Base-by-base conservation (phyloP, 1,140 invertebrate genomes). In the Anagrus nilaparvatae region DNA sequence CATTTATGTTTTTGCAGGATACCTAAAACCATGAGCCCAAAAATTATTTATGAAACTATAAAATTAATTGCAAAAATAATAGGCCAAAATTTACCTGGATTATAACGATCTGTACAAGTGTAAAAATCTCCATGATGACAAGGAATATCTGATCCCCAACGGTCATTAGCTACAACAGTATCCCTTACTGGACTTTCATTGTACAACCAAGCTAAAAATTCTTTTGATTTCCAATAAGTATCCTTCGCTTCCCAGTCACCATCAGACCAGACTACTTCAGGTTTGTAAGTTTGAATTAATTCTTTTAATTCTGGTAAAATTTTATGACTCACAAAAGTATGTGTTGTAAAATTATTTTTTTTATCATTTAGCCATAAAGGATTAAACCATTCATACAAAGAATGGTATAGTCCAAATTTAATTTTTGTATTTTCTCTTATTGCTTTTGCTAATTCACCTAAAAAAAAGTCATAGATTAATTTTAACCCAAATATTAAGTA, bases 191-290 rank as follows among this genome's bases (percentile, higher is more conserved):
- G 91, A 62, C 90, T 96, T 6, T 92, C 81, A 61, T 96, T 97
- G 54, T 94, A 98, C 1, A 97, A 68, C 90, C 92, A 97, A 7
- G 92, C 82, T 3, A 97, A 67, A 51, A 89, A 80, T 47, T 83
- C 78, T 47, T 75, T 79, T 0, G 84, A 81, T 25, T 75, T 75
- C 81, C 82, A 98, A 55, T 97, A 97, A 1, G 71, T 69, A 51
- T 84, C 79, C 1, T 73, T 53, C 1, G 83, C 80, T 57, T 89
- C 86, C 84, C 85, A 87, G 49, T 90, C 86, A 0, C 92, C 92
- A 65, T 97, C 92, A 0, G 90, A 88, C 94, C 94, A 97, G 14
- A 97, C 63, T 0, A 97, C 67, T 38, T 92, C 87, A 0, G 94
- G 93, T 46, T 84, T 62, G 59, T 97, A 98, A 30, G 70, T 69